Evolutionary conservation across 2,113 vertebrate genomes (phyloP), one percentile per base, ranked within the genome.

Genomic region (Euleptes europaea): DNA sequence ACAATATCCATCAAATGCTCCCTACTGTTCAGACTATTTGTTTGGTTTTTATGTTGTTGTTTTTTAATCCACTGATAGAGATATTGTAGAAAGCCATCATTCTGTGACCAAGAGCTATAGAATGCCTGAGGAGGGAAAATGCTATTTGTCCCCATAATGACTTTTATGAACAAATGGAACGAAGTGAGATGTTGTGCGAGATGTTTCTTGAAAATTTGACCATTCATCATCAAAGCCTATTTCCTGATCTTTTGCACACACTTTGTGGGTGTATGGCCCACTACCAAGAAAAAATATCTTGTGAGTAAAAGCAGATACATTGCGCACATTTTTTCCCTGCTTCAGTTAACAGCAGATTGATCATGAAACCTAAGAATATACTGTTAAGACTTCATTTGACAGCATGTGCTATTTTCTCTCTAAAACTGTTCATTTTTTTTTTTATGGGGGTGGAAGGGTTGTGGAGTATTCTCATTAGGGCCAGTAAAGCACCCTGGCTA

Each of bases 131-230:
- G 86, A 77, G 91, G 86, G 89, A 86, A 94, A 95, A 95, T 86
- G 88, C 88, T 91, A 92, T 95, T 92, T 92, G 93, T 95, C 87
- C 89, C 82, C 82, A 81, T 88, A 91, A 92, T 90, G 81, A 88
- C 86, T 93, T 93, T 91, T 85, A 92, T 78, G 92, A 94, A 91
- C 86, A 96, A 95, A 94, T 92, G 87, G 94, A 95, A 94, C 87
- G 83, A 94, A 88, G 90, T 80, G 90, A 91, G 89, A 91, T 92
- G 86, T 88, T 70, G 49, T 23, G 60, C 8, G 60, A 63, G 26
- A 63, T 63, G 31, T 35, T 49, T 91, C 78, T 89, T 89, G 86
- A 93, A 93, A 90, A 95, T 94, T 69, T 94, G 94, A 93, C 92
- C 85, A 94, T 91, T 95, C 79, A 91, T 92, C 93, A 93, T 77